Conservation (phyloP, 2,888 invertebrate genomes). For the Axea sp. region DNA sequence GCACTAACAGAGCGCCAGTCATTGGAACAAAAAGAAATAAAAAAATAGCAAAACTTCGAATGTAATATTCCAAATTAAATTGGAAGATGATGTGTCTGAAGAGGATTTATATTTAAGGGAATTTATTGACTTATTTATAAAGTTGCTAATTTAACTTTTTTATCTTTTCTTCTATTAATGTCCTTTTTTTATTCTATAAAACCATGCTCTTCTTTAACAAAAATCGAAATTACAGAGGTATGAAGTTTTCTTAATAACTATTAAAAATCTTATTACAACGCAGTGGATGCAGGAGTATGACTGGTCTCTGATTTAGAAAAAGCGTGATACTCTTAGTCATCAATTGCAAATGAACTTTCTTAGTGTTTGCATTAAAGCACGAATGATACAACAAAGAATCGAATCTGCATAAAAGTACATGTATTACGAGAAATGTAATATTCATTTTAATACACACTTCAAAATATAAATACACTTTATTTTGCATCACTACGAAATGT, state of each 20-base stretch:
- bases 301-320: conserved; percentile 23
- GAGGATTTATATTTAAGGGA: background rate
- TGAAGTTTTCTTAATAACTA: no score
- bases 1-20: conserved; percentile 16
- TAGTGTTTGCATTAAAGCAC: conserved; percentile 19
- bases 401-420: conserved; percentile 36
- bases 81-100: background rate
- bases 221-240: no score
- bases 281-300: conserved; percentile 8
- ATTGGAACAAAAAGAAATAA: conserved; percentile 11
- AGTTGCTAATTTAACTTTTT: no score
- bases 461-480: conserved; percentile 17
- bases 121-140: background rate
- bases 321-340: conserved; percentile 27
- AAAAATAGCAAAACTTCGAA: conserved; percentile 4
- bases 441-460: conserved; percentile 20
- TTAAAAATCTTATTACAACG: background rate
- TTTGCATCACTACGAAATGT: conserved; percentile 12
- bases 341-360: conserved; percentile 29
- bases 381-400: conserved; percentile 37
- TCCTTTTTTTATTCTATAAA: no score
- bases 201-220: no score
- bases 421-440: conserved; percentile 16
- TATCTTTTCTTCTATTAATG: no score
- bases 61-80: conserved; percentile 23